Evolutionary conservation across 2,888 invertebrate species (phyloP).

Genomic region (Pollenia angustigena): DNA sequence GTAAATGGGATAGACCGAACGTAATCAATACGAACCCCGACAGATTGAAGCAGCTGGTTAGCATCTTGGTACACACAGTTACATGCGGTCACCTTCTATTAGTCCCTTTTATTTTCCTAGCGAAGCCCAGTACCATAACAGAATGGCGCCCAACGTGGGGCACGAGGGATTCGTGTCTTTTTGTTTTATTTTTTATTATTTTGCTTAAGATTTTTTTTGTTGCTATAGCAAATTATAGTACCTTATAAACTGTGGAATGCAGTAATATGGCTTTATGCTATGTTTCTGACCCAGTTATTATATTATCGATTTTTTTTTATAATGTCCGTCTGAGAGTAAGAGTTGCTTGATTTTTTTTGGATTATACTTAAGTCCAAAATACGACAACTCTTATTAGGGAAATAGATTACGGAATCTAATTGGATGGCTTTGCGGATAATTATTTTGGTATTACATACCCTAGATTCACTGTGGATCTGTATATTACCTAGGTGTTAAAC

Average conservation of each 20-base stretch:
- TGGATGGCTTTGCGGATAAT: neutral
- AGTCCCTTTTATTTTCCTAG: too few relatives aligned
- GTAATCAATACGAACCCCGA: too few relatives aligned
- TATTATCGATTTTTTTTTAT: neutral
- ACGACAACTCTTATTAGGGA: neutral
- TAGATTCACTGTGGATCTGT: neutral
- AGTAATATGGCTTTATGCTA: neutral
- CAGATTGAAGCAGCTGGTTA: too few relatives aligned
- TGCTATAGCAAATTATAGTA: neutral
- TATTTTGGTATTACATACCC: too few relatives aligned
- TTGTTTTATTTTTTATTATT: neutral
- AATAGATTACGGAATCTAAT: neutral
- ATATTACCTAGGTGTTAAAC: neutral
- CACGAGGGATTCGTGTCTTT: conserved; percentile 1
- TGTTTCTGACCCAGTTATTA: neutral
- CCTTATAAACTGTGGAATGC: neutral
- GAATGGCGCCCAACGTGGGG: neutral
- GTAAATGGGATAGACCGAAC: too few relatives aligned
- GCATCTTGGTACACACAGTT: too few relatives aligned
- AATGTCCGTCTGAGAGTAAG: too few relatives aligned
- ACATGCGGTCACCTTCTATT: too few relatives aligned
- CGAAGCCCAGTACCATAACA: too few relatives aligned
- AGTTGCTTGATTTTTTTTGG: too few relatives aligned
- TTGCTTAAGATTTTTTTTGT: neutral
- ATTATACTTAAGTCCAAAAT: neutral